Evolutionary conservation across 2,888 invertebrate species (phyloP).

Genomic region (Agonopterix heracliana): DNA sequence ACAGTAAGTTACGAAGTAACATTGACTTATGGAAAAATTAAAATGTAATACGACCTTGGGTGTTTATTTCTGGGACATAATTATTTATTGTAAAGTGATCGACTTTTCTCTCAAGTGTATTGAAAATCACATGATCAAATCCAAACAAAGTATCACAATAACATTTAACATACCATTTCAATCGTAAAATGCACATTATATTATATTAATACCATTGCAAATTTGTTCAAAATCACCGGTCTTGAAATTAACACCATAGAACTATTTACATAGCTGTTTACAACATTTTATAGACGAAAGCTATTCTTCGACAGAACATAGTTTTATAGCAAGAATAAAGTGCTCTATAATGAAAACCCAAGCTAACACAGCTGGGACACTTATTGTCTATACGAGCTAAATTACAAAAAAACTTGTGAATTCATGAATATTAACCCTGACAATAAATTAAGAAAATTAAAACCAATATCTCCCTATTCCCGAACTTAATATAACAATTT

Average conservation of each 20-base stretch:
- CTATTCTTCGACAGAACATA: slow-evolving; percentile 5
- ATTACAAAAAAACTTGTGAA: background rate
- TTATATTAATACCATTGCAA: slow-evolving; percentile 14
- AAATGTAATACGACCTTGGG: slow-evolving; percentile 23
- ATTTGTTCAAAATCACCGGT: slow-evolving; percentile 29
- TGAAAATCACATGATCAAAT: slow-evolving; percentile 7
- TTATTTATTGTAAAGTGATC: background rate
- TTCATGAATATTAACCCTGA: background rate
- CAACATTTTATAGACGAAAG: slow-evolving; percentile 25
- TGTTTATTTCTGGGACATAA: slow-evolving; percentile 2
- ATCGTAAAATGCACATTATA: slow-evolving; percentile 15
- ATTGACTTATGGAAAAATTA: slow-evolving; percentile 37
- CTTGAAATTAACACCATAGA: slow-evolving; percentile 20
- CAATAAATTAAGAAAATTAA: background rate
- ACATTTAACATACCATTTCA: slow-evolving; percentile 14
- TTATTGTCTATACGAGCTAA: slow-evolving; percentile 7
- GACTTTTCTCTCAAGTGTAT: background rate
- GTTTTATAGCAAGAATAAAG: slow-evolving; percentile 5
- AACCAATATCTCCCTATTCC: slow-evolving; percentile 5
- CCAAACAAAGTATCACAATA: slow-evolving; percentile 12
- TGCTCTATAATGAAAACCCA: slow-evolving; percentile 8
- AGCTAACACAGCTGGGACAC: slow-evolving; percentile 9
- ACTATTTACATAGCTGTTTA: slow-evolving; percentile 34
- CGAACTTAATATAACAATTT: slow-evolving; percentile 25
- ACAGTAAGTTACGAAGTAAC: slow-evolving; percentile 48